Evolutionary conservation across 1,140 invertebrate genomes (phyloP), one percentile per base, ranked within the genome.

Genomic region (Apis florea): DNA sequence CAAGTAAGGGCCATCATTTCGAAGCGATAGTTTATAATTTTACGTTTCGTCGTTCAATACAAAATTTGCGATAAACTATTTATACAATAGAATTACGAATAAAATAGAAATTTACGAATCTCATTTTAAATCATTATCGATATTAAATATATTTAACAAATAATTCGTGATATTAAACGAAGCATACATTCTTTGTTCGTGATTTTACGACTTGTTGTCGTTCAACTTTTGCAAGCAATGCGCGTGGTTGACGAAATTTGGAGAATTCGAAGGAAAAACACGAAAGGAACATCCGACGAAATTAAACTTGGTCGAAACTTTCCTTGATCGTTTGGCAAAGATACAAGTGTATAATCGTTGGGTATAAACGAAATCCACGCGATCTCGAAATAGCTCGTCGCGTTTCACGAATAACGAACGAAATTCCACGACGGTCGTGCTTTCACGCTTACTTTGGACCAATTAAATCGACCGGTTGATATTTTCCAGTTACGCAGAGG

Each of bases 341-440:
- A 40, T 58, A 77, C 64, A 77, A 68, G 17, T 11, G 40, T 67
- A 19, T 47, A 26, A 47, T 40, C 31, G 61, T 54, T 9, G 58
- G 5, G 19, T 26, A 49, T 15, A 51, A 74, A 51, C 72, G 73
- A 31, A 26, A 54, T 76, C 51, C 26, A 53, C 26, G 26, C 49
- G 47, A 75, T 64, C 61, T 17, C 31, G 75, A 77, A 77, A 77
- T 77, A 77, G n/a, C 53, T 61, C 49, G 54, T 51, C 24, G n/a
- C 21, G 17, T 63, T 75, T 64, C 47, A n/a, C 59, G 19, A 75
- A 75, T 73, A 73, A 75, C 47, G 24, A 66, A 24, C 6, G n/a
- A 53, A 74, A 74, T 74, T 74, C 59, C 56, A 51, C 24, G 40
- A 63, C n/a, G 19, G 9, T 10, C 17, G 17, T 63, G 17, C 15